Conservation (phyloP, 2,888 invertebrate genomes). For the Lasius platythorax region DNA sequence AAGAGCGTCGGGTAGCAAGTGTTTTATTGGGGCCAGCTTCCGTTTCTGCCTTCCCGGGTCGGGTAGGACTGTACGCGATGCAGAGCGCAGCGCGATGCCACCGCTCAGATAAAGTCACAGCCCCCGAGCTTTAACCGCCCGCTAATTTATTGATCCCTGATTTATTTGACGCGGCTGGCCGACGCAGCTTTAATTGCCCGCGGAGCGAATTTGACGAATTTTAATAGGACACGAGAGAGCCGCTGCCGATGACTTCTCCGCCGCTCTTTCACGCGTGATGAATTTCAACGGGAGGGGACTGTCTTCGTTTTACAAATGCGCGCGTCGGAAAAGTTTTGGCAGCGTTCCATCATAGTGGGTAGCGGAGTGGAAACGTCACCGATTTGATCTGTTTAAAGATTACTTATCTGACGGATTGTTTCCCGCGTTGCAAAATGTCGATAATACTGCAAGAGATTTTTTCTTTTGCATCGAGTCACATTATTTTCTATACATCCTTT, state of each 20-base stretch:
- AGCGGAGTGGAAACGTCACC: not conserved
- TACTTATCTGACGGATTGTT: not conserved
- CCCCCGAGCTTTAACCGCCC: constrained; percentile 75
- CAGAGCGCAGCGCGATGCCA: constrained; percentile 70
- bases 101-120: constrained; percentile 76
- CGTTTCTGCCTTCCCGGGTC: constrained; percentile 69
- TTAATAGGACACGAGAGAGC: constrained; percentile 66
- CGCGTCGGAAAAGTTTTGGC: not conserved
- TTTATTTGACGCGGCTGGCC: constrained; percentile 77
- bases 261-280: constrained; percentile 18
- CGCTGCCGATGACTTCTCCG: constrained; percentile 16
- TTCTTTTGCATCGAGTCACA: not conserved
- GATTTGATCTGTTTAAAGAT: constrained; percentile 13
- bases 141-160: constrained; percentile 82
- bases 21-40: constrained; percentile 81
- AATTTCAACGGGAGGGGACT: not conserved
- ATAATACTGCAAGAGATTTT: not conserved
- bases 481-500: not conserved
- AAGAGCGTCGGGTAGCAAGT: constrained; percentile 78
- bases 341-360: not conserved
- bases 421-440: not conserved
- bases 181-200: constrained; percentile 71
- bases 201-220: constrained; percentile 70
- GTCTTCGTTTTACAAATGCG: constrained; percentile 31
- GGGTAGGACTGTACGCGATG: constrained; percentile 24